Percentiles rank a stretch among this genome's conserved stretches.
Evolutionary conservation across 2,888 invertebrate genomes (phyloP).

Genomic region (Automeris io): DNA sequence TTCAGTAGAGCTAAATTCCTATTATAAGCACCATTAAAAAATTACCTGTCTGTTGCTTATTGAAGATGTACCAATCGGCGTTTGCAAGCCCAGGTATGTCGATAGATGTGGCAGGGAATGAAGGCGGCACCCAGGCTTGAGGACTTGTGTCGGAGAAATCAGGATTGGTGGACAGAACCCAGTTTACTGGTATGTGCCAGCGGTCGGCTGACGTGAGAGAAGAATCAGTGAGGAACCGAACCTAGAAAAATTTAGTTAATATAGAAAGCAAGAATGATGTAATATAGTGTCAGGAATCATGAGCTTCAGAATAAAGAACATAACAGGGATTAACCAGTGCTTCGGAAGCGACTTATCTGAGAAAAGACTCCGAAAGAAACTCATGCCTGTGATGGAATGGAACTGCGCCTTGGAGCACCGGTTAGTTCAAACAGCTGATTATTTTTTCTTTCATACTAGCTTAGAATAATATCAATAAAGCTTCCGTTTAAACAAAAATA

Average conservation of each 20-base stretch:
- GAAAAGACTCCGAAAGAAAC: too few relatives aligned
- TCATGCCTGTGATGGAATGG: too few relatives aligned
- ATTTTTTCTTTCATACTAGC: not conserved
- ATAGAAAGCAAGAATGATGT: too few relatives aligned
- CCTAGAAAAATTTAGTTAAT: constrained; percentile 37
- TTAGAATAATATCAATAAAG: not conserved
- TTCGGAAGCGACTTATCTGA: too few relatives aligned
- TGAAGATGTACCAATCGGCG: constrained; percentile 78
- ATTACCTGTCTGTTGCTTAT: constrained; percentile 79
- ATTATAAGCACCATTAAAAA: not conserved
- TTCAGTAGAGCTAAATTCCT: too few relatives aligned
- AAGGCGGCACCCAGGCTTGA: constrained; percentile 59
- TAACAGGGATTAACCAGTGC: too few relatives aligned
- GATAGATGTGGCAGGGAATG: constrained; percentile 31
- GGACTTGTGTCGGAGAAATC: constrained; percentile 69
- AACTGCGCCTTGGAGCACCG: too few relatives aligned
- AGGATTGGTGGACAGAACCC: constrained; percentile 51
- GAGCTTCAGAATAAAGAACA: too few relatives aligned
- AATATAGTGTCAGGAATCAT: too few relatives aligned
- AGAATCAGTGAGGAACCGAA: constrained; percentile 53
- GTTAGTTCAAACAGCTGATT: not conserved
- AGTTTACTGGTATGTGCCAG: constrained; percentile 77
- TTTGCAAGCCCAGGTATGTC: constrained; percentile 37
- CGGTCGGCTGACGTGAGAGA: constrained; percentile 35
- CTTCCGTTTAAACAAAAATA: too few relatives aligned